These are phyloP conservation scores for Empidonax traillii DNA, from an alignment of 2,113 vertebrate species.

Conservation along the genomic window DNA sequence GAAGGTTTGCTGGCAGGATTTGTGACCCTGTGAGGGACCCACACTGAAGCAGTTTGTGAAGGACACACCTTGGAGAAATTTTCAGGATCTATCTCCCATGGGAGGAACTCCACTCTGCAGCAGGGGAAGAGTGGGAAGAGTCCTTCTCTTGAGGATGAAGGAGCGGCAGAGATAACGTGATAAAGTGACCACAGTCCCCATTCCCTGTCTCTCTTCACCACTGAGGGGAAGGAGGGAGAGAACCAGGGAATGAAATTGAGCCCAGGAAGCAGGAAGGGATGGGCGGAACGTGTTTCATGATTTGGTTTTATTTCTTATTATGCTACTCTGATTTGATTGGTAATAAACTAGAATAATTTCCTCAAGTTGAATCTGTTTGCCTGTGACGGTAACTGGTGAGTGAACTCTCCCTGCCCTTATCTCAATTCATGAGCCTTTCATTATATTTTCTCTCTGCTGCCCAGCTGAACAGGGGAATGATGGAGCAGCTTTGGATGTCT, in stretches of 20 bases:
- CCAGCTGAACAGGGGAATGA: background rate
- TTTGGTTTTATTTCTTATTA: background rate
- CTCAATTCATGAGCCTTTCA: background rate
- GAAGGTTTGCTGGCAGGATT: background rate
- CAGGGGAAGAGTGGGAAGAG: background rate
- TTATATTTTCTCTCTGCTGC: background rate
- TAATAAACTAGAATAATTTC: background rate
- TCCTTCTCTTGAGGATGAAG: background rate
- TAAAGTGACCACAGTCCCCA: background rate
- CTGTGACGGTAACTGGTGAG: background rate
- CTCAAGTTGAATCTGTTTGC: accelerated
- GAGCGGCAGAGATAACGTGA: background rate
- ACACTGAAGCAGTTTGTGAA: background rate
- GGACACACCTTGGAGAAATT: background rate
- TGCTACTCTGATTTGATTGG: background rate
- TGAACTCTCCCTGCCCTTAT: background rate
- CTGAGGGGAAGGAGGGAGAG: background rate
- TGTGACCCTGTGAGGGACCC: background rate
- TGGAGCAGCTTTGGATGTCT: background rate
- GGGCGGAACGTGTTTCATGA: background rate
- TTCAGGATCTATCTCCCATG: accelerated
- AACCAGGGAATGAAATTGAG: background rate
- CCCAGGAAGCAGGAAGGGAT: background rate
- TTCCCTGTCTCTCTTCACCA: background rate
- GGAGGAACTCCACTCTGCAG: background rate